A percentile compares a stretch with the other conserved stretches of the same genome.
phyloP scores from a whole-genome alignment of 2,888 invertebrate species.

The Eupithecia dodoneata region DNA sequence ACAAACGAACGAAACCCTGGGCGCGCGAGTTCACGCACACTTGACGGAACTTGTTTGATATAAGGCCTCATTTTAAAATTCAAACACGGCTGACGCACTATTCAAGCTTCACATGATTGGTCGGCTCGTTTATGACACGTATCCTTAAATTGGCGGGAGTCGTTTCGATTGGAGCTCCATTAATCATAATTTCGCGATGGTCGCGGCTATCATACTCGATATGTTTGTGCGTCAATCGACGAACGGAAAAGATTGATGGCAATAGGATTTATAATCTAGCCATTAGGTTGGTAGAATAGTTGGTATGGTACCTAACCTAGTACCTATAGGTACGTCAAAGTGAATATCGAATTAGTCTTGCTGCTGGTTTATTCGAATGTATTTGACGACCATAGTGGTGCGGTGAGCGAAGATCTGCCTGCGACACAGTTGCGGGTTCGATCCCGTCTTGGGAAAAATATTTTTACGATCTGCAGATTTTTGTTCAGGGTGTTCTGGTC shows the following conservation, averaged over 20 bases:
- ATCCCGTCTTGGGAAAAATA: too few relatives aligned
- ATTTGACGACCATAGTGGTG: too few relatives aligned
- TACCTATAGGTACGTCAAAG: too few relatives aligned
- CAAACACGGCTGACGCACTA: neutral
- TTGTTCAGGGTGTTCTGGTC: too few relatives aligned
- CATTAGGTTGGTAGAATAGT: neutral
- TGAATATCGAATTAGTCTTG: too few relatives aligned
- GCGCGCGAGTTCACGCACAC: too few relatives aligned
- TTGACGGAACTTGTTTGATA: neutral
- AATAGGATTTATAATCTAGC: neutral
- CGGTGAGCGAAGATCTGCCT: too few relatives aligned
- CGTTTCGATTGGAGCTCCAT: constrained; percentile 49
- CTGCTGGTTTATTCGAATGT: too few relatives aligned
- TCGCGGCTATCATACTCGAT: neutral
- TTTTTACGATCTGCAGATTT: too few relatives aligned
- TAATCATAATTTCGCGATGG: constrained; percentile 51
- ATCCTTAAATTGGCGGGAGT: constrained; percentile 46
- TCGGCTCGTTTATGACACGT: constrained; percentile 38
- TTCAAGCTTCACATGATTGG: constrained; percentile 17
- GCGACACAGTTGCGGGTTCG: too few relatives aligned
- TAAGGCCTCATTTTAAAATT: neutral
- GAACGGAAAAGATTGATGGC: constrained; percentile 1
- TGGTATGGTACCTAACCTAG: too few relatives aligned
- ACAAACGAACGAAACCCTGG: too few relatives aligned
- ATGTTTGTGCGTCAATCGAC: neutral